Conservation (phyloP, 2,113 vertebrate species). For the Sturnira hondurensis region DNA sequence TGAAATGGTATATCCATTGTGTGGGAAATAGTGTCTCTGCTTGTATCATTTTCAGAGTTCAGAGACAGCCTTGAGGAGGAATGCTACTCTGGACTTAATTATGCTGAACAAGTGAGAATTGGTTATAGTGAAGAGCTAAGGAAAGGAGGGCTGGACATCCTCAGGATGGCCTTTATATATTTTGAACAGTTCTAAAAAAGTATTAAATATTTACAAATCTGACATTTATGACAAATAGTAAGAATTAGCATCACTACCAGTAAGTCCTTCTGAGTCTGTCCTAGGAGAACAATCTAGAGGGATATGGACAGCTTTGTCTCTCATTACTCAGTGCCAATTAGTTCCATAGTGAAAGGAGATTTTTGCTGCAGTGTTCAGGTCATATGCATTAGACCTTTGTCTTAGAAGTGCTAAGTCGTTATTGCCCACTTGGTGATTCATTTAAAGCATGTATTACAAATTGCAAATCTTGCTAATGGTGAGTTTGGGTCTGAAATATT, state of each 20-base stretch:
- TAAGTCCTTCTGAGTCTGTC: background rate
- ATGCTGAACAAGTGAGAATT: background rate
- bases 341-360: background rate
- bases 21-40: background rate
- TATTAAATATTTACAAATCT: background rate
- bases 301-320: background rate
- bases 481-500: conserved; percentile 19
- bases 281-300: background rate
- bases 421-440: background rate
- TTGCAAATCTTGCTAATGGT: conserved; percentile 30
- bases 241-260: background rate
- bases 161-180: background rate
- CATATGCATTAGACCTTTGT: background rate
- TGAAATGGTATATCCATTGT: background rate
- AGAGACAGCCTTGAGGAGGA: background rate
- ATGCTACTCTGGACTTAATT: background rate
- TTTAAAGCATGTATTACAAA: conserved; percentile 33
- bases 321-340: background rate
- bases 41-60: background rate
- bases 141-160: background rate
- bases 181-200: background rate
- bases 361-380: background rate
- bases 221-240: background rate
- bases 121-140: background rate
- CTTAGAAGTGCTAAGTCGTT: background rate